A percentile compares a stretch with the other conserved stretches of the same genome.
These are phyloP conservation scores for Achroia grisella DNA, from an alignment of 1,140 invertebrate species.

Conservation along the genomic window DNA sequence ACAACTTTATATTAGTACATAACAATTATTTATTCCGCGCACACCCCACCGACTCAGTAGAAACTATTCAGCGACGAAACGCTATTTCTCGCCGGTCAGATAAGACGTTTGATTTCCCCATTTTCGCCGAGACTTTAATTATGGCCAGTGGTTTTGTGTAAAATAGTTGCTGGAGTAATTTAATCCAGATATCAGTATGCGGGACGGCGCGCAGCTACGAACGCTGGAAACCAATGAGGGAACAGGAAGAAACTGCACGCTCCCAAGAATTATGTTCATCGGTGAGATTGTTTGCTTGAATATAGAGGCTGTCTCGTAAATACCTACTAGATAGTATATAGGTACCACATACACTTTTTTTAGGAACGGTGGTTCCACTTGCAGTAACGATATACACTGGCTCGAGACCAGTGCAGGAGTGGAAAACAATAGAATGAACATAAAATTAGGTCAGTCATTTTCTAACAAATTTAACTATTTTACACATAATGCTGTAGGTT, in stretches of 20 bases:
- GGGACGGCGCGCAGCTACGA: conserved; percentile 33
- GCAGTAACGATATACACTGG: too few species aligned
- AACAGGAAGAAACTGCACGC: conserved; percentile 11
- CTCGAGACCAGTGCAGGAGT: too few species aligned
- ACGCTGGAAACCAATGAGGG: conserved; percentile 25
- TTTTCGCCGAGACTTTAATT: conserved; percentile 69
- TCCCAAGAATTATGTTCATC: conserved; percentile 14
- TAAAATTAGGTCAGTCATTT: too few species aligned
- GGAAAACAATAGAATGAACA: too few species aligned
- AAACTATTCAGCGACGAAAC: conserved; percentile 68
- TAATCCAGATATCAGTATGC: conserved; percentile 68
- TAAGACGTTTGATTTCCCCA: conserved; percentile 70
- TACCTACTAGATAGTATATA: too few species aligned
- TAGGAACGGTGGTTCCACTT: too few species aligned
- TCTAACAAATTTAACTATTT: too few species aligned
- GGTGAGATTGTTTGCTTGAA: conserved; percentile 9
- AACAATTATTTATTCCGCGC: conserved; percentile 73
- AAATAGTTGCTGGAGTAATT: conserved; percentile 71
- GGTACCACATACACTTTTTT: too few species aligned
- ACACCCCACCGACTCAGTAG: conserved; percentile 49
- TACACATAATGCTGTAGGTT: too few species aligned
- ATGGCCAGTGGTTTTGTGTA: conserved; percentile 70
- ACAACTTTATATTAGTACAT: conserved; percentile 56
- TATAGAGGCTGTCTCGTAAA: neutral
- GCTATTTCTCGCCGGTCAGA: conserved; percentile 67